Conservation (phyloP, 1,140 invertebrate species). For the Artemia franciscana region DNA sequence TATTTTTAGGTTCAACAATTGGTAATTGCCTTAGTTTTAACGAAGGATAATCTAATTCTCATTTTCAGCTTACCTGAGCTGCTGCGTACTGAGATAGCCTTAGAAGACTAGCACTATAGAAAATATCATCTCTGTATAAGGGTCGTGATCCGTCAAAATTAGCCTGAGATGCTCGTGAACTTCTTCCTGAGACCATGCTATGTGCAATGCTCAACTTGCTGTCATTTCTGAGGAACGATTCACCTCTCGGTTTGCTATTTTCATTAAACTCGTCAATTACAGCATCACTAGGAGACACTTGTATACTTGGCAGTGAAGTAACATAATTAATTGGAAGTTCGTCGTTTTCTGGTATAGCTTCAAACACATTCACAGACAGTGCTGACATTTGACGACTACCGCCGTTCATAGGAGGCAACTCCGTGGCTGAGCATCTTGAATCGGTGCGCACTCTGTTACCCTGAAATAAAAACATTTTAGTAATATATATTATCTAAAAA, state of each 20-base stretch:
- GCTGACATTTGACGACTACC: background rate
- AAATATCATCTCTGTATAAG: conserved; percentile 65
- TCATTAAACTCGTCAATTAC: background rate
- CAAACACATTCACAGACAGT: background rate
- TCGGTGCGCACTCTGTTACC: background rate
- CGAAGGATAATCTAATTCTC: no score
- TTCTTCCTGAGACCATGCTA: background rate
- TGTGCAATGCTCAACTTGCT: background rate
- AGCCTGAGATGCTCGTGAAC: background rate
- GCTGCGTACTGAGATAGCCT: conserved; percentile 57
- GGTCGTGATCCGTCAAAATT: conserved; percentile 20
- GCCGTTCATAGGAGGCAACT: background rate
- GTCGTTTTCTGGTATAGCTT: background rate
- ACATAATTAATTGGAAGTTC: background rate
- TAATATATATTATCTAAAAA: no score
- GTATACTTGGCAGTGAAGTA: background rate
- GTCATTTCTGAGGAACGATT: background rate
- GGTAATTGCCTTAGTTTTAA: no score
- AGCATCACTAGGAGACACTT: background rate
- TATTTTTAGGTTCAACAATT: no score
- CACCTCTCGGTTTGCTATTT: background rate
- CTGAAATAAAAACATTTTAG: background rate
- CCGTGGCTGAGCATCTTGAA: background rate
- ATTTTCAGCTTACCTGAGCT: conserved; percentile 26
- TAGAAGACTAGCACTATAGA: conserved; percentile 57